Percentiles rank a stretch among this genome's conserved stretches.
Conservation (phyloP, 2,797 vertebrate species). For the Glossophaga mutica region DNA sequence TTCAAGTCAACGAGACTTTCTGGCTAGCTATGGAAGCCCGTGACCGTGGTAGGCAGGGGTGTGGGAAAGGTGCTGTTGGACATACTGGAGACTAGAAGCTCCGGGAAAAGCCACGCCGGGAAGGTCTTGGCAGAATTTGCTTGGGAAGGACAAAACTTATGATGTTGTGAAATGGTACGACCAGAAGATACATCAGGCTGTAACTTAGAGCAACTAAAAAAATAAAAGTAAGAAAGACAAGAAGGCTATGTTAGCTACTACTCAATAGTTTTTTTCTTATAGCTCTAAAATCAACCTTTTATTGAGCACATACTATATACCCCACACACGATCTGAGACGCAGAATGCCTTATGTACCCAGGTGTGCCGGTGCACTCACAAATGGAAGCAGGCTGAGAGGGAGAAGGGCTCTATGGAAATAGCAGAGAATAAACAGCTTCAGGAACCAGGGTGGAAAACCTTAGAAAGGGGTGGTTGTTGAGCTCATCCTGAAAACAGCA, state of each 20-base stretch:
- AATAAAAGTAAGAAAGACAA: neutral
- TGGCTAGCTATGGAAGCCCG: neutral
- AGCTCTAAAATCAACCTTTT: neutral
- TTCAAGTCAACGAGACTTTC: neutral
- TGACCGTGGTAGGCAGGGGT: neutral
- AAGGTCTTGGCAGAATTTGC: neutral
- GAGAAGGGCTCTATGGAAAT: neutral
- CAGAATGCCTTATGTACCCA: too few relatives aligned
- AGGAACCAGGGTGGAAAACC: neutral
- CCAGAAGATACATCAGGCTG: neutral
- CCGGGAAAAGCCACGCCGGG: neutral
- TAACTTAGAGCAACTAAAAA: neutral
- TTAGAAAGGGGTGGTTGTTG: neutral
- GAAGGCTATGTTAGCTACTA: neutral
- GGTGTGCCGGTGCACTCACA: rapidly evolving
- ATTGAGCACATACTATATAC: neutral
- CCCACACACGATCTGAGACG: too few relatives aligned
- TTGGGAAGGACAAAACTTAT: neutral
- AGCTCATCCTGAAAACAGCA: neutral
- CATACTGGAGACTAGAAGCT: neutral
- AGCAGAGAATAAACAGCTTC: neutral
- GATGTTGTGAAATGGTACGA: neutral
- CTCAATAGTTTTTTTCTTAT: neutral
- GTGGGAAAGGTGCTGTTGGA: neutral
- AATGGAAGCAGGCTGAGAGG: neutral